Conservation (phyloP, 2,113 vertebrate genomes). For the Shinisaurus crocodilurus region DNA sequence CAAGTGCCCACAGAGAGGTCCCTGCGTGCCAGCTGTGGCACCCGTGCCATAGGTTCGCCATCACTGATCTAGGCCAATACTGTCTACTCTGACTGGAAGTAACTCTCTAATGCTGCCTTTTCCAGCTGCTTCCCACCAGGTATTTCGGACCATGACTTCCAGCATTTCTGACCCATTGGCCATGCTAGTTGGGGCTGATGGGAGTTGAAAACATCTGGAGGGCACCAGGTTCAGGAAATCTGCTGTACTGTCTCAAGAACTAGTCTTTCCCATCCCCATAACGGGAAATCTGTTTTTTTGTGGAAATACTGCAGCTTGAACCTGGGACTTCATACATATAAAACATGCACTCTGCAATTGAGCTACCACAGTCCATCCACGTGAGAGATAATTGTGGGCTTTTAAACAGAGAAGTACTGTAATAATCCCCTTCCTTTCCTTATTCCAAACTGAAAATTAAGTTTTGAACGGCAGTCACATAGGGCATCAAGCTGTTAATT, state of each 20-base stretch:
- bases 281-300: background rate
- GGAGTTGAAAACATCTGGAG: too few species aligned
- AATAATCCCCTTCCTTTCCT: slow-evolving; percentile 1
- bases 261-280: background rate
- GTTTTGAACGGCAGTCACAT: background rate
- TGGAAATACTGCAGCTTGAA: background rate
- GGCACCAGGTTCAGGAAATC: too few species aligned
- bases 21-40: too few species aligned
- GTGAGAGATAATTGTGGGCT: background rate
- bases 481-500: slow-evolving; percentile 17
- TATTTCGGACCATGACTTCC: too few species aligned
- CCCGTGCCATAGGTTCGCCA: too few species aligned
- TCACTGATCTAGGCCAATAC: background rate
- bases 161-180: too few species aligned
- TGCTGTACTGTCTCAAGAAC: background rate
- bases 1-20: too few species aligned
- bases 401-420: background rate
- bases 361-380: background rate
- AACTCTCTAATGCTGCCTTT: background rate
- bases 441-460: slow-evolving; percentile 24
- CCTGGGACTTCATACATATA: background rate
- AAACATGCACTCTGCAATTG: background rate
- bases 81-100: background rate
- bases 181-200: too few species aligned
- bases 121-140: too few species aligned